Evolutionary conservation across 2,797 vertebrate species (phyloP).

Genomic region (Gymnothorax javanicus): DNA sequence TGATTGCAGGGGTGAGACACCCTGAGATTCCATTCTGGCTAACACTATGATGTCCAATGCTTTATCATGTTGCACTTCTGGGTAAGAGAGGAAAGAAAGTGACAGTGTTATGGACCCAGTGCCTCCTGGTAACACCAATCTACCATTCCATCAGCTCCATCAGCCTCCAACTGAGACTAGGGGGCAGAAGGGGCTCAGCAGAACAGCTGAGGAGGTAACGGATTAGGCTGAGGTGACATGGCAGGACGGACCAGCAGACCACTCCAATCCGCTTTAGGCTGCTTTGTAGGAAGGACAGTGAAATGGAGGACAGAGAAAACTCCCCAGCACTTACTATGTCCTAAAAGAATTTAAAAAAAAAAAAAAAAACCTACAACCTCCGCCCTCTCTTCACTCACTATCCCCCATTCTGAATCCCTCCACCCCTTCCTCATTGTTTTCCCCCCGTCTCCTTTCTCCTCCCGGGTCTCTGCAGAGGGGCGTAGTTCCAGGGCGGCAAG

Average conservation of each 20-base stretch:
- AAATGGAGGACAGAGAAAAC: not conserved
- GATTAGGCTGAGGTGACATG: not conserved
- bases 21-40: no score
- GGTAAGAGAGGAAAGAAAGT: not conserved
- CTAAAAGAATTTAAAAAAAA: not conserved
- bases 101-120: not conserved
- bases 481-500: not conserved
- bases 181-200: not conserved
- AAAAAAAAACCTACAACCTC: no score
- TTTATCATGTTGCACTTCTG: not conserved
- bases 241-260: not conserved
- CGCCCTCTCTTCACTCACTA: not conserved
- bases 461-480: not conserved
- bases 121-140: not conserved
- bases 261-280: not conserved
- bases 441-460: not conserved
- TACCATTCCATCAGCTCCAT: not conserved
- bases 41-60: no score
- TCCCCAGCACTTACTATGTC: not conserved
- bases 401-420: not conserved
- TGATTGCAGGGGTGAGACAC: no score
- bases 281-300: not conserved
- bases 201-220: not conserved
- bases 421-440: not conserved
- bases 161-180: not conserved